Evolutionary conservation across 2,888 invertebrate genomes (phyloP), one percentile per base, ranked within the genome.

Genomic region (Brachycybe producta): DNA sequence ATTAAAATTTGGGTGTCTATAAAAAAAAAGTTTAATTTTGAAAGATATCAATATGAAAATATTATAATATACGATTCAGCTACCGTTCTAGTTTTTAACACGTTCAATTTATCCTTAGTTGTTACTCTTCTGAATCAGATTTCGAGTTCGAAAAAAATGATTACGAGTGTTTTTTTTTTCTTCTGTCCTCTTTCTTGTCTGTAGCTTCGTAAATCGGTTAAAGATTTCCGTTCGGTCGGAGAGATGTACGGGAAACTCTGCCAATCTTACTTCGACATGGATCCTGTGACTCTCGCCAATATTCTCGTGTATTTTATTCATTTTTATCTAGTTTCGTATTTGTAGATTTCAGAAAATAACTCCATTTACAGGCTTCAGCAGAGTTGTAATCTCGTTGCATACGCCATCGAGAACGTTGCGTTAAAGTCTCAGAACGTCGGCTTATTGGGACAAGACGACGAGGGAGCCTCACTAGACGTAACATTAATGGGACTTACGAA

Each of bases 221-320:
- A 79, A 55, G 79, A 82, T 56, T 77, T 86, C 51, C 78, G 79
- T 56, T 70, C 69, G 1, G 79, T 84, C 56, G 80, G 81, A 36
- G 81, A 82, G 45, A 73, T 77, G 52, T 84, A 83, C 61, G 79
- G 80, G 61, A 78, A 78, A 52, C 69, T 88, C 3, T 85, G 85
- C 65, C 82, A 84, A 65, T 79, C 82, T 1, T 82, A 84, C 2
- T 87, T 88, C 64, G 86, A 87, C 70, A 85, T 86, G 1, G 87
- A 88, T 70, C 79, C 81, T 5, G 74, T 77, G 2, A 82, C 85
- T 0, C 66, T 87, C 38, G 76, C 78, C 56, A 82, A 82, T 61
- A 74, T 84, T 54, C 78, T 79, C 67, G 72, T 79, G 74, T 76
- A 71, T 70, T 68, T 65, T 51, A 55, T 23, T 32, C 15, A 28